These are phyloP conservation scores for Diarsia rubi DNA, from an alignment of 2,888 invertebrate genomes.

Conservation along the genomic window DNA sequence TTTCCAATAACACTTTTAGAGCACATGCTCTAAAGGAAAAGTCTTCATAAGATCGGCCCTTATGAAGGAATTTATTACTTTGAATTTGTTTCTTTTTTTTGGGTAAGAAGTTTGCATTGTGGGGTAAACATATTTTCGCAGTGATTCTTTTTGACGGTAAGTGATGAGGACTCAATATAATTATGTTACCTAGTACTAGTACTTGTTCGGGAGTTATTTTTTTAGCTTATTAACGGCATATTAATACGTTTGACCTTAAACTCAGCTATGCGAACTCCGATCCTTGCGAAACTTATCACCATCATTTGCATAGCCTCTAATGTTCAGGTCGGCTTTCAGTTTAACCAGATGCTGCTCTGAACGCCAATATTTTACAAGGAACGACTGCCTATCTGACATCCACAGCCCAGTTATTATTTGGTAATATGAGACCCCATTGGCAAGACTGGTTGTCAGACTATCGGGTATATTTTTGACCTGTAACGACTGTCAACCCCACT, in stretches of 20 bases:
- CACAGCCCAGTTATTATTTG: too few species aligned
- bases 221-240: not conserved
- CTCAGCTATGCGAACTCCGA: not conserved
- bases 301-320: too few species aligned
- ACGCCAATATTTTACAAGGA: too few species aligned
- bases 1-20: slow-evolving; percentile 70
- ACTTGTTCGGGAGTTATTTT: not conserved
- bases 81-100: slow-evolving; percentile 9
- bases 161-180: not conserved
- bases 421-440: too few species aligned
- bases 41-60: slow-evolving; percentile 8
- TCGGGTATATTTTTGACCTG: too few species aligned
- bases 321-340: too few species aligned
- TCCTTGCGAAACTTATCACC: not conserved
- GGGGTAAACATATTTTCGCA: not conserved
- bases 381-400: too few species aligned
- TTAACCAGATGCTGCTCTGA: too few species aligned
- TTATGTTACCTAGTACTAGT: not conserved
- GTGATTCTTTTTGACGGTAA: not conserved
- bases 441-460: too few species aligned
- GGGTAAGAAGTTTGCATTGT: not conserved
- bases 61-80: slow-evolving; percentile 11
- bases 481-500: not conserved
- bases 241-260: not conserved
- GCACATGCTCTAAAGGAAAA: slow-evolving; percentile 25